Base-by-base conservation (phyloP, 2,113 vertebrate genomes). In the Actenoides hombroni region DNA sequence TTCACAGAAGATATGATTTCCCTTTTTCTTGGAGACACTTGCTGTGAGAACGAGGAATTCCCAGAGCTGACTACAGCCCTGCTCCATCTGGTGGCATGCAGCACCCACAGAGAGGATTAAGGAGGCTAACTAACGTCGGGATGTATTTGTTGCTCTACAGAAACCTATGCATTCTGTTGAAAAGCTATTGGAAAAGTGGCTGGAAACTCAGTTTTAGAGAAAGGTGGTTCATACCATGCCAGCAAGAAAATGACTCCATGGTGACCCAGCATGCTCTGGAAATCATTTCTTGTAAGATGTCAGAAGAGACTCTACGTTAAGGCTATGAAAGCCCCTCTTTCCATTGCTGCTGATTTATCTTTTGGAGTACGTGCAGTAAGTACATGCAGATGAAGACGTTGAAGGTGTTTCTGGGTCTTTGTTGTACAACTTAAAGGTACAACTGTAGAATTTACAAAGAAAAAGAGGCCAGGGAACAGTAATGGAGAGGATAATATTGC, bases 401-500 rank as follows among this genome's bases (percentile, higher is more conserved):
- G 59, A 53, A 76, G 28, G 24, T 82, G 20, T 20, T 92, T 89
- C 35, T 84, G 70, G 15, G 15, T 88, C 67, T 95, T 79, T 68
- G 10, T 31, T 86, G 42, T 70, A 63, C 12, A 71, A 33, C 74
- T 87, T 88, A 63, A 84, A 90, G 24, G 11, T 73, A 49, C 81
- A 65, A 1, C 48, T 75, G 35, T 53, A 84, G 76, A 90, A 93
- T 56, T 54, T 63, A 79, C 84, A 95, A 95, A 88, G 21, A 42
- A 96, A 95, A 90, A 11, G 73, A 69, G 35, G 11, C 51, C 70
- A 95, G 70, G n/a, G 33, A 65, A 87, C 23, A 95, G 81, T 89
- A 95, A 97, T 23, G 46, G 79, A 97, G 81, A 95, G n/a, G 40
- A 92, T 76, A 88, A 95, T 96, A 92, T 14, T 67, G 81, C 91